Conservation (phyloP, 2,797 vertebrate species). For the Chelidonichthys spinosus region DNA sequence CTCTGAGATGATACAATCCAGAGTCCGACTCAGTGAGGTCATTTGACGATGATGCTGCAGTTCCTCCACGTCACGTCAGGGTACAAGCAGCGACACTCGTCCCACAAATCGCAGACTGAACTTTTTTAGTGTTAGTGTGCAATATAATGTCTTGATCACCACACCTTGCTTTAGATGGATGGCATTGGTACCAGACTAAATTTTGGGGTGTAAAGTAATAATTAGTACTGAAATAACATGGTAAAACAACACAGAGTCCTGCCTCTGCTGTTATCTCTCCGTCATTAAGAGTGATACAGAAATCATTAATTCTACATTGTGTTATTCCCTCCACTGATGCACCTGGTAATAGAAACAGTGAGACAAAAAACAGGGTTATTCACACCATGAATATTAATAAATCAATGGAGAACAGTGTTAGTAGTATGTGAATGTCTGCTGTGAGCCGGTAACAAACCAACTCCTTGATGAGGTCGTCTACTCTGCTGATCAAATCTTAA, state of each 20-base stretch:
- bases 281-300: slow-evolving; percentile 21
- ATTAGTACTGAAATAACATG: background rate
- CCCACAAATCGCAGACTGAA: slow-evolving; percentile 15
- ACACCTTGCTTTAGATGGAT: accelerated
- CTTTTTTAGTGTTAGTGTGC: background rate
- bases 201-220: accelerated
- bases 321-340: accelerated
- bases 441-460: background rate
- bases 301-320: too few species aligned
- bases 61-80: background rate
- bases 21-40: slow-evolving; percentile 50
- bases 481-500: background rate
- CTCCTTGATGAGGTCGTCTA: too few species aligned
- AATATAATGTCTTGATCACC: background rate
- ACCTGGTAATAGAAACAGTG: slow-evolving; percentile 26
- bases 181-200: slow-evolving; percentile 56
- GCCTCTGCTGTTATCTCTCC: slow-evolving; percentile 36
- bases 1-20: slow-evolving; percentile 58
- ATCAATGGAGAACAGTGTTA: background rate
- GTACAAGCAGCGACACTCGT: slow-evolving; percentile 49
- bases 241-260: slow-evolving; percentile 61
- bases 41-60: slow-evolving; percentile 67
- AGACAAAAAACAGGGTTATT: background rate
- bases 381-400: background rate
- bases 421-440: too few species aligned